These are phyloP conservation scores for Diacarnus erythraeanus DNA, from an alignment of 37 sponge, comb jelly and placozoan species.

Conservation along the genomic window DNA sequence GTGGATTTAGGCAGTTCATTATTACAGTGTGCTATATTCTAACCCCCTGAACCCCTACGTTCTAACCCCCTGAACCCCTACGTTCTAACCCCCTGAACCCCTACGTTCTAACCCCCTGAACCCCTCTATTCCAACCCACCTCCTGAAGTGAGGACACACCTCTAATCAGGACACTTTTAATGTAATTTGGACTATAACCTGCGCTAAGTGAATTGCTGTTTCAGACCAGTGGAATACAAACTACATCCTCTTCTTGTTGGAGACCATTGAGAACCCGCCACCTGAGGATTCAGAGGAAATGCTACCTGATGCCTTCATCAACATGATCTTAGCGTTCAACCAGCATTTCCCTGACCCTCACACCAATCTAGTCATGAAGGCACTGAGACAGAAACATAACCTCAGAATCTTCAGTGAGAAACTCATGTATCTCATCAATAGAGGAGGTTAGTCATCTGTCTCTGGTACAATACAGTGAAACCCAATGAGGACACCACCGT, in stretches of 20 bases:
- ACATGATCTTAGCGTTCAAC: slow-evolving; percentile 78
- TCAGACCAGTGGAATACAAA: slow-evolving; percentile 79
- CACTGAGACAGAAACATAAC: slow-evolving; percentile 42
- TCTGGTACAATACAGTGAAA: too few species aligned
- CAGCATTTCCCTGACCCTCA: slow-evolving; percentile 79
- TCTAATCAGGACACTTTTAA: background rate
- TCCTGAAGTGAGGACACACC: background rate
- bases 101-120: too few species aligned
- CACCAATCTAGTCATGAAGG: slow-evolving; percentile 74
- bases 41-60: too few species aligned
- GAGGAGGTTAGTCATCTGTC: slow-evolving; percentile 59
- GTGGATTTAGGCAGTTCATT: too few species aligned
- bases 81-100: too few species aligned
- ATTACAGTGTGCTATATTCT: too few species aligned
- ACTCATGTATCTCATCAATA: slow-evolving; percentile 80
- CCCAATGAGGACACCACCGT: too few species aligned
- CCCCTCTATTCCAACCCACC: background rate
- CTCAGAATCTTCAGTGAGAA: slow-evolving; percentile 77
- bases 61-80: too few species aligned
- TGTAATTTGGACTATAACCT: background rate
- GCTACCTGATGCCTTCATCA: slow-evolving; percentile 69
- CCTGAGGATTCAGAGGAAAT: slow-evolving; percentile 55
- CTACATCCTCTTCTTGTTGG: slow-evolving; percentile 75
- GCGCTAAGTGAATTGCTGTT: too few species aligned
- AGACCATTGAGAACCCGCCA: slow-evolving; percentile 72